Percentiles rank a stretch among this genome's conserved stretches.
Conservation (phyloP, 1,140 invertebrate genomes). For the Hypothenemus hampei region DNA sequence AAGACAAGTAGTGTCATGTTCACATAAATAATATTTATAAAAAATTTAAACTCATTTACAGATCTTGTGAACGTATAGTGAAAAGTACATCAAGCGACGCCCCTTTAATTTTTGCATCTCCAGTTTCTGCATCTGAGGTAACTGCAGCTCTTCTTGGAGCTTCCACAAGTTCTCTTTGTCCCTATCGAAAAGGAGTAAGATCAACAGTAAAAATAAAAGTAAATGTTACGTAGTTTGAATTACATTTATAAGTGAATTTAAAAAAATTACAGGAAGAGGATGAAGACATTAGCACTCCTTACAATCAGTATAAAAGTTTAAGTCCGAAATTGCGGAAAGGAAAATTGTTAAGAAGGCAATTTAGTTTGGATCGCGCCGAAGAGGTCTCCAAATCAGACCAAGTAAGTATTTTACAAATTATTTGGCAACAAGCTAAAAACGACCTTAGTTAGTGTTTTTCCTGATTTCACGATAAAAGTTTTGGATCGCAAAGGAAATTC, state of each 20-base stretch:
- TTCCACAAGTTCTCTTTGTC: constrained; percentile 48
- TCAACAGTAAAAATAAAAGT: constrained; percentile 15
- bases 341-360: constrained; percentile 61
- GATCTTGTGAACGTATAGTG: constrained; percentile 33
- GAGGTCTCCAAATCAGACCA: constrained; percentile 34
- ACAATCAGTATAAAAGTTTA: constrained; percentile 62
- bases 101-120: constrained; percentile 43
- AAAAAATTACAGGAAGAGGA: constrained; percentile 37
- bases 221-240: too few relatives aligned
- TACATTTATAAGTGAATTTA: too few relatives aligned
- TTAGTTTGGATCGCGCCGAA: constrained; percentile 64
- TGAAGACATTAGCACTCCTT: constrained; percentile 65
- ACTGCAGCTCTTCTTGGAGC: constrained; percentile 52
- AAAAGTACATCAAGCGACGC: constrained; percentile 49
- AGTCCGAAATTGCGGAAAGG: constrained; percentile 58
- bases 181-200: constrained; percentile 37
- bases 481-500: too few relatives aligned
- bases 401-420: too few relatives aligned
- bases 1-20: constrained; percentile 18
- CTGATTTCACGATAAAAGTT: too few relatives aligned
- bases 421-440: too few relatives aligned
- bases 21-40: background rate
- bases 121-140: constrained; percentile 51
- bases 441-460: too few relatives aligned
- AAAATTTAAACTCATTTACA: background rate